Evolutionary conservation across 2,113 vertebrate genomes (phyloP).

Genomic region (Uria lomvia): DNA sequence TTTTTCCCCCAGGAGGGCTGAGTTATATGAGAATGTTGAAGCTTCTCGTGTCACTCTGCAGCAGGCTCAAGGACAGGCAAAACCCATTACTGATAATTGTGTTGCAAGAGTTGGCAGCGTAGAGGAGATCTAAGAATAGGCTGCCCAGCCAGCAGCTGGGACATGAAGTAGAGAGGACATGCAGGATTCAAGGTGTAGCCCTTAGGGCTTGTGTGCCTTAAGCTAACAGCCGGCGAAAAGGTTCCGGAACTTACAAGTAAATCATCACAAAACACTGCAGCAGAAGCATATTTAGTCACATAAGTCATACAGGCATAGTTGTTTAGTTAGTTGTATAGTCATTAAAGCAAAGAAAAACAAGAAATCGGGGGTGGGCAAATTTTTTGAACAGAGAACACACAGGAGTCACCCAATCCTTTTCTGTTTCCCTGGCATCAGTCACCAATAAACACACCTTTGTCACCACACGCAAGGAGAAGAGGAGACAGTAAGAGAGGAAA

Average conservation of each 20-base stretch:
- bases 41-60: background rate
- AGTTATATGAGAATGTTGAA: conserved; percentile 10
- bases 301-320: background rate
- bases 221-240: background rate
- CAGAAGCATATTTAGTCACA: background rate
- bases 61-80: conserved; percentile 32
- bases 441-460: background rate
- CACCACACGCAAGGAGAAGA: background rate
- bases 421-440: background rate
- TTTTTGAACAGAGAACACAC: background rate
- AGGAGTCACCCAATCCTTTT: background rate
- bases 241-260: background rate
- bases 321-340: background rate
- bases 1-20: background rate
- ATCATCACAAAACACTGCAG: background rate
- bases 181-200: background rate
- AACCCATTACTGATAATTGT: background rate
- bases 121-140: conserved; percentile 32
- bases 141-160: background rate
- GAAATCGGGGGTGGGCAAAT: background rate
- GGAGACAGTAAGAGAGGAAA: background rate
- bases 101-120: background rate
- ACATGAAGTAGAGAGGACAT: background rate
- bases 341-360: background rate
- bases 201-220: background rate